Evolutionary conservation across 2,888 invertebrate genomes (phyloP), one percentile per base, ranked within the genome.

Genomic region (Caenorhabditis parvicauda): DNA sequence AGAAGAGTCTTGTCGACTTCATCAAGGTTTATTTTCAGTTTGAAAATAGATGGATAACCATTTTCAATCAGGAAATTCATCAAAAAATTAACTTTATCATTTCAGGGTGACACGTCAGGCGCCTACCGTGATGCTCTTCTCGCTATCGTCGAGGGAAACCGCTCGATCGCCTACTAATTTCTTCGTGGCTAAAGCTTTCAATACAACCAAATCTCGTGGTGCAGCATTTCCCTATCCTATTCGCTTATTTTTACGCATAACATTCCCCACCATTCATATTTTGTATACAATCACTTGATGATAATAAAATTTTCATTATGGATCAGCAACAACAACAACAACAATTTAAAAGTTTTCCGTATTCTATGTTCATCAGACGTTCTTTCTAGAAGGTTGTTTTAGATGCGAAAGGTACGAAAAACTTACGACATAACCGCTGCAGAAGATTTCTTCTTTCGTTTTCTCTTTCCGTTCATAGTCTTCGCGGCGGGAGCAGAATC

Each of bases 71-170:
- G 35, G n/a, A 9, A 9, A 12, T 9, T 32, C n/a, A 12, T 32
- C 35, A 9, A 9, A 32, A 12, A 12, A 9, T 32, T 9, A 32
- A 12, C 9, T 32, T 32, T 32, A 12, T 32, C n/a, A 12, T 32
- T 32, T 32, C 35, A 32, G 35, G 62, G 62, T 29, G 63, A 63
- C 53, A 63, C 63, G 2, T 63, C 63, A 14, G 80, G 80, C 47
- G 64, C 74, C 9, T 81, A 81, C 59, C 65, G 77, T 22, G 71
- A 77, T 29, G 80, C 74, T 9, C 73, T 81, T 24, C 48, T 81
- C 45, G 58, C 73, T 27, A 66, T 80, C 48, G 70, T 80, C 47
- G 65, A 72, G 19, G 80, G 80, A 54, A 76, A 77, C 60, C 58
- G 47, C 29, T 46, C 51, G 5, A 48, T 38, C 19, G 60, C 56